A percentile compares a stretch with the other conserved stretches of the same genome.
Conservation (phyloP, 1,140 invertebrate species). For the Tetramorium alpestre region DNA sequence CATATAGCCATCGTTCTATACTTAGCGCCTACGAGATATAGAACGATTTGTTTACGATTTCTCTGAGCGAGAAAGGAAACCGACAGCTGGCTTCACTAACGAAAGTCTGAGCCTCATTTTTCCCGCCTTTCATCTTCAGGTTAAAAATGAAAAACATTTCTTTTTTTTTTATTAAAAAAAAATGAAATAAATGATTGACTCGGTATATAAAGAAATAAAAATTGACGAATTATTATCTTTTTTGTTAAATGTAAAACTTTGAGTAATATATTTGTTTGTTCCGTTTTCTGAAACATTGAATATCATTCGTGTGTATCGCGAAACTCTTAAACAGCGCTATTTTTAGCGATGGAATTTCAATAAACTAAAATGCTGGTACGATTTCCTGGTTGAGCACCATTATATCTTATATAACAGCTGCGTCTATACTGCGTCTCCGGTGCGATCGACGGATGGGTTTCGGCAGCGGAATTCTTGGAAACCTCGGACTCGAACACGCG, state of each 20-base stretch:
- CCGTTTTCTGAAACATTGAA: neutral
- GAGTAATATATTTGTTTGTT: neutral
- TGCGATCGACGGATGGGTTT: constrained; percentile 44
- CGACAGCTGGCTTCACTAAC: neutral
- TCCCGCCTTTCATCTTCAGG: neutral
- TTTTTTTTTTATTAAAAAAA: neutral
- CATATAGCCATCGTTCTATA: constrained; percentile 22
- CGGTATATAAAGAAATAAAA: neutral
- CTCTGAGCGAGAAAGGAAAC: neutral
- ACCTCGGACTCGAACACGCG: constrained; percentile 24
- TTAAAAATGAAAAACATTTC: neutral
- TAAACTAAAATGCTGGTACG: neutral
- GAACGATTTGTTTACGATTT: constrained; percentile 21
- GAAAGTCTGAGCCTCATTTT: neutral
- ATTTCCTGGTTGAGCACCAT: constrained; percentile 33
- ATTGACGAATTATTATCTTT: neutral
- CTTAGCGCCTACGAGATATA: neutral
- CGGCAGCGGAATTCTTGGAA: constrained; percentile 49
- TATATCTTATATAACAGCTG: constrained; percentile 64
- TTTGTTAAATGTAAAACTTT: neutral
- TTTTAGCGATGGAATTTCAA: neutral
- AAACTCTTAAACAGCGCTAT: neutral
- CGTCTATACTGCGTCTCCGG: constrained; percentile 42
- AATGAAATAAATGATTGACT: neutral
- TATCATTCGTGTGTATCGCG: neutral